Percentiles rank a stretch among this genome's conserved stretches.
These are phyloP conservation scores for Apamea epomidion DNA, from an alignment of 2,888 invertebrate species.

Conservation along the genomic window DNA sequence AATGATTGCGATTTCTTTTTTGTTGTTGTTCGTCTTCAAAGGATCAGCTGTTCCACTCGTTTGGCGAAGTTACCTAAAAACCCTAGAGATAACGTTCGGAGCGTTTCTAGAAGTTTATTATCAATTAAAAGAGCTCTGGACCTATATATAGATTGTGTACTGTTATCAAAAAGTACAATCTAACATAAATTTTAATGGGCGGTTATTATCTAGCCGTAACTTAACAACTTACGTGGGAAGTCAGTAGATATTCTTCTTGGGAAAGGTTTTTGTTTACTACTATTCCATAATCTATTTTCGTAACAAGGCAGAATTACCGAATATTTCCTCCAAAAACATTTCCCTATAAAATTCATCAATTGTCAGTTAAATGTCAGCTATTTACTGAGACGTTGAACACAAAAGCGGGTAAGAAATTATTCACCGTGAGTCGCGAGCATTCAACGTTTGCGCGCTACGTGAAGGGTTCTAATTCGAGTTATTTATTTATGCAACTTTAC, in stretches of 20 bases:
- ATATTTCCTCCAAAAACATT: constrained; percentile 47
- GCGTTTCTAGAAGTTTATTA: background rate
- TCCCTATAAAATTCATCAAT: constrained; percentile 67
- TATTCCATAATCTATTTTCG: constrained; percentile 14
- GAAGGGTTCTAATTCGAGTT: constrained; percentile 82
- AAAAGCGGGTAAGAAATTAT: constrained; percentile 75
- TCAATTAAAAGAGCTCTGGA: background rate
- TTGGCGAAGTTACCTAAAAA: constrained; percentile 28
- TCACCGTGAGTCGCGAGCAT: constrained; percentile 73
- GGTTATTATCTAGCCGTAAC: constrained; percentile 37
- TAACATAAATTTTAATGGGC: constrained; percentile 23
- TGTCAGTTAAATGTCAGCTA: constrained; percentile 71
- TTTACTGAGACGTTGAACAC: constrained; percentile 70
- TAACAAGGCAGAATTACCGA: constrained; percentile 24
- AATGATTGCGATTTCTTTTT: constrained; percentile 68
- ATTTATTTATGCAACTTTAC: constrained; percentile 84
- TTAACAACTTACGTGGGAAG: constrained; percentile 35
- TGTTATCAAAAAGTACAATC: constrained; percentile 27
- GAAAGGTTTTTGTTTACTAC: constrained; percentile 40
- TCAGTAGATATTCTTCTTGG: constrained; percentile 26
- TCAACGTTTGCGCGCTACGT: constrained; percentile 74
- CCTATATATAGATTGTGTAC: constrained; percentile 11
- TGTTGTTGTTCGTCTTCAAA: constrained; percentile 64
- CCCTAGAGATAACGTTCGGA: background rate
- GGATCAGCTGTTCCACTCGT: constrained; percentile 71